These are phyloP conservation scores for Gephyroberyx darwinii DNA, from an alignment of 2,797 vertebrate species.

Conservation along the genomic window DNA sequence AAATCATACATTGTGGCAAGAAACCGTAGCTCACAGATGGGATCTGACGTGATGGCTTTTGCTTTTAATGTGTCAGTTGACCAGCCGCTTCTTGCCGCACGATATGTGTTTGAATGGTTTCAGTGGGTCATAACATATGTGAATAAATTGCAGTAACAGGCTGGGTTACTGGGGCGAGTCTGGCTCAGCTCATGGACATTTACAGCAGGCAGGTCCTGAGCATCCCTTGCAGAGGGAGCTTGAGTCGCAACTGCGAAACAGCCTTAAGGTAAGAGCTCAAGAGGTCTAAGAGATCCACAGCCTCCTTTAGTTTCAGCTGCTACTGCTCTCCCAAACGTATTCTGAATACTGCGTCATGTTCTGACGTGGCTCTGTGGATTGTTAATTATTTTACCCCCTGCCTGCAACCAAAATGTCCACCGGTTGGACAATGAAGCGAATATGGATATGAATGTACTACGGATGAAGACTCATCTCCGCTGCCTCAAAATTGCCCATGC, in stretches of 20 bases:
- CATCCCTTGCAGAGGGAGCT: no score
- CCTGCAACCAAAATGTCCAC: no score
- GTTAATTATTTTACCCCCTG: not conserved
- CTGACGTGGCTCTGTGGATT: not conserved
- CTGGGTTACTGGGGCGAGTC: constrained; percentile 27
- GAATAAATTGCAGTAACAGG: constrained; percentile 16
- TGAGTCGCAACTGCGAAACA: no score
- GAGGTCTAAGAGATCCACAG: not conserved
- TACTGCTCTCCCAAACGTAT: not conserved
- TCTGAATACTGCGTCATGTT: not conserved
- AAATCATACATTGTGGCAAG: no score
- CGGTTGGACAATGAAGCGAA: constrained; percentile 20
- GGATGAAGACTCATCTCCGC: constrained; percentile 5
- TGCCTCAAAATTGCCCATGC: constrained; percentile 37
- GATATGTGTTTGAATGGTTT: no score
- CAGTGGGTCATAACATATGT: constrained; percentile 13
- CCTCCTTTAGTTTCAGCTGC: not conserved
- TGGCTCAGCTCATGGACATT: constrained; percentile 13
- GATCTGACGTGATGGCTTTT: no score
- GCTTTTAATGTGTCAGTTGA: not conserved
- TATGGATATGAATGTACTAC: not conserved
- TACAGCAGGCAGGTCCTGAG: no score
- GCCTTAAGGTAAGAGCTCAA: not conserved
- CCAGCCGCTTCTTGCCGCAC: not conserved
- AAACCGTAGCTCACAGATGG: no score